phyloP scores from a whole-genome alignment of 2,888 invertebrate species.

The Zhuqinia jingwanae region DNA sequence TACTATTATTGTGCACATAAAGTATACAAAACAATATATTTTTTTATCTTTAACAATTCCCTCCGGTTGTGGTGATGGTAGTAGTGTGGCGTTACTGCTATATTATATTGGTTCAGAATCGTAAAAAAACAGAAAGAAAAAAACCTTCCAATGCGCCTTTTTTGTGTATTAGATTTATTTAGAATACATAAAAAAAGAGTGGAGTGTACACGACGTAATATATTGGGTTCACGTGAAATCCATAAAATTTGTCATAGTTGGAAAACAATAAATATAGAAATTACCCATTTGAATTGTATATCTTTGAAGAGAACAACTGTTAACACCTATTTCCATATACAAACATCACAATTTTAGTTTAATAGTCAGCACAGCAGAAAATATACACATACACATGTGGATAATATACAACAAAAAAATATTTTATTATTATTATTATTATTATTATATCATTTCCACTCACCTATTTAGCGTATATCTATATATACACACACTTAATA shows the following conservation, averaged over 20 bases:
- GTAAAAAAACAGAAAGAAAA: no score
- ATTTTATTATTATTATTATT: no score
- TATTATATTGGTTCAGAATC: constrained; percentile 22
- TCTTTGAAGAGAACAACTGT: constrained; percentile 53
- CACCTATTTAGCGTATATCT: background rate
- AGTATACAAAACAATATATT: background rate
- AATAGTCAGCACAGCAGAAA: background rate
- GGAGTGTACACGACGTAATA: constrained; percentile 16
- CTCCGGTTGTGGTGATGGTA: constrained; percentile 49
- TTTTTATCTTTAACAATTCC: constrained; percentile 12
- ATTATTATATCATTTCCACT: background rate
- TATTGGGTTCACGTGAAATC: constrained; percentile 38
- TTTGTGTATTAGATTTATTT: background rate
- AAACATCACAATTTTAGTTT: background rate
- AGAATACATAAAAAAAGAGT: background rate
- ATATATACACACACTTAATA: no score
- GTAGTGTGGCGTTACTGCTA: no score
- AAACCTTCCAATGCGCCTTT: no score
- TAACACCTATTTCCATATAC: constrained; percentile 54
- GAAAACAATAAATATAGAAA: constrained; percentile 46
- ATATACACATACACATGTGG: background rate
- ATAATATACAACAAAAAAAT: no score
- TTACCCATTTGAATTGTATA: constrained; percentile 39
- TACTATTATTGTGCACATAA: constrained; percentile 25
- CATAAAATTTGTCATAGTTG: constrained; percentile 52